Percentiles rank a stretch among this genome's conserved stretches.
Conservation (phyloP, 92 coral and sea anemone genomes). For the Actinostola sp. region DNA sequence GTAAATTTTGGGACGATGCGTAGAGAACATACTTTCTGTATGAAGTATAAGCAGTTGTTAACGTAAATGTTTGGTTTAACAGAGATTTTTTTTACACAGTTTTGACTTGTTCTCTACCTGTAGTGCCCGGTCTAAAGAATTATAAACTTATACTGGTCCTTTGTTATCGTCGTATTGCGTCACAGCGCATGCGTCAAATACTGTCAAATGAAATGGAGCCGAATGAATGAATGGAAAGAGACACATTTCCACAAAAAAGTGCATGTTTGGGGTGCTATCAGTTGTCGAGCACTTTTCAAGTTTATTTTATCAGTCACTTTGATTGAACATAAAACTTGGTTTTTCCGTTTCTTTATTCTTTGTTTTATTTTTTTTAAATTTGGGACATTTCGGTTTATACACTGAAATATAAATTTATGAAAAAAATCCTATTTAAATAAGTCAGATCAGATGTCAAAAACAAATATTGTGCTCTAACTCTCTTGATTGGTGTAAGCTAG, state of each 20-base stretch:
- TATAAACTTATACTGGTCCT: not conserved
- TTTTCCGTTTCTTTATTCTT: no score
- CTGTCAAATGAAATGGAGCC: not conserved
- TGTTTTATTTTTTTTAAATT: no score
- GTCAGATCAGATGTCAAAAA: no score
- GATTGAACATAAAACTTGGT: no score
- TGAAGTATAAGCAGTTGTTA: conserved; percentile 9
- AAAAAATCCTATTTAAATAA: no score
- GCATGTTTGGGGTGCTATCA: no score
- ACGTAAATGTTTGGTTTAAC: not conserved
- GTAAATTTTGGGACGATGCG: conserved; percentile 90
- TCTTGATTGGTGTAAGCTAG: no score
- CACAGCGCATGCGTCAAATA: conserved; percentile 16
- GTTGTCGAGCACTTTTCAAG: no score
- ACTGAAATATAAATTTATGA: no score
- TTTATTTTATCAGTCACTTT: no score
- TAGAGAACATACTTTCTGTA: conserved; percentile 69
- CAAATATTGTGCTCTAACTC: no score
- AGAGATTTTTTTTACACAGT: conserved; percentile 1
- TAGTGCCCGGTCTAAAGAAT: not conserved
- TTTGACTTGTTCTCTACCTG: conserved; percentile 6
- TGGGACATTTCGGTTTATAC: no score
- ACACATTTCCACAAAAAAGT: not conserved
- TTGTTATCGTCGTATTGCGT: conserved; percentile 15
- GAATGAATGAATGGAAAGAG: not conserved